A percentile compares a stretch with the other conserved stretches of the same genome.
Evolutionary conservation across 2,797 vertebrate species (phyloP).

Genomic region (Xenopus petersii): DNA sequence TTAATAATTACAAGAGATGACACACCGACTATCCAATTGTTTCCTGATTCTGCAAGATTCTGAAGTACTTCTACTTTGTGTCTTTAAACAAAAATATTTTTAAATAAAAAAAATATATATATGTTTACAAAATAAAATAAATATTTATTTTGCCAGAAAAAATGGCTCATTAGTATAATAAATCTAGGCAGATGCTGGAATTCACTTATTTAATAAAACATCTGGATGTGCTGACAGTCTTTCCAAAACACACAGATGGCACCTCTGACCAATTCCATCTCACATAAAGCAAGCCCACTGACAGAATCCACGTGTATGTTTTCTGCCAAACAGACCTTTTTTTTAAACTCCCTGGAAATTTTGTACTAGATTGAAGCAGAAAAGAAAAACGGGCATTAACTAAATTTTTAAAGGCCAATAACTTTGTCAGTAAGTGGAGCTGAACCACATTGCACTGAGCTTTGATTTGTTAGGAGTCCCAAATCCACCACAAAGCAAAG

Average conservation of each 20-base stretch:
- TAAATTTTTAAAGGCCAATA: slow-evolving; percentile 59
- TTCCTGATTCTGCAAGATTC: no score
- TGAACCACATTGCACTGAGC: slow-evolving; percentile 54
- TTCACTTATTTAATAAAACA: not conserved
- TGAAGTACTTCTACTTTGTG: no score
- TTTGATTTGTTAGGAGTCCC: slow-evolving; percentile 51
- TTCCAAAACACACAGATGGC: not conserved
- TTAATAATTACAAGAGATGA: no score
- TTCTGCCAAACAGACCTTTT: slow-evolving; percentile 14
- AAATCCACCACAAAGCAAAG: slow-evolving; percentile 56
- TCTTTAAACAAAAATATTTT: not conserved
- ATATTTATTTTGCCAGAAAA: not conserved
- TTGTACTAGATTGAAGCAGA: slow-evolving; percentile 58
- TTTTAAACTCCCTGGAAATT: slow-evolving; percentile 32
- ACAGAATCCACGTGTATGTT: slow-evolving; percentile 6
- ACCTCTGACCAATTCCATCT: not conserved
- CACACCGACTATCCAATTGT: no score
- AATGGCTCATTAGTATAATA: not conserved
- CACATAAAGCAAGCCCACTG: not conserved
- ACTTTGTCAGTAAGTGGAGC: slow-evolving; percentile 62
- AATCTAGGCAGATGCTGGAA: not conserved
- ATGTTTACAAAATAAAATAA: not conserved
- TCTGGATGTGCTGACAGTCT: not conserved
- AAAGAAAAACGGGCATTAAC: slow-evolving; percentile 63
- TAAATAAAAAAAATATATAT: not conserved